Conservation (phyloP, 2,888 invertebrate genomes). For the Entomobrya multifasciata region DNA sequence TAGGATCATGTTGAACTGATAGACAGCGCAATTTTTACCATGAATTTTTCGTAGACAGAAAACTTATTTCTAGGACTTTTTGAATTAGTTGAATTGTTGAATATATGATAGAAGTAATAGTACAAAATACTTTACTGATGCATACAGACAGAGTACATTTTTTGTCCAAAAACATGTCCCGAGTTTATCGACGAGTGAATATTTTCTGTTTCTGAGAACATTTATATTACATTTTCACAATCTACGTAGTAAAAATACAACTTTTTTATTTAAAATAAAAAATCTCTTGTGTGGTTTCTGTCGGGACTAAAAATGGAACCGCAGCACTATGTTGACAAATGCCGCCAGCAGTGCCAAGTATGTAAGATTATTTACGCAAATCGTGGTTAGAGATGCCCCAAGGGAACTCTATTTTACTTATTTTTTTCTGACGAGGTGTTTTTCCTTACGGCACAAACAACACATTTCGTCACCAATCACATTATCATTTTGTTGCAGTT, state of each 20-base stretch:
- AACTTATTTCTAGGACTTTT: neutral
- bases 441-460: slow-evolving; percentile 5
- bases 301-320: neutral
- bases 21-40: slow-evolving; percentile 21
- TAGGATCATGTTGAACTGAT: neutral
- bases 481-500: neutral
- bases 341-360: too few species aligned
- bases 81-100: neutral
- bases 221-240: neutral
- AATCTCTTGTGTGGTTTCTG: neutral
- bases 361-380: too few species aligned
- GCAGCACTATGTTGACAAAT: too few species aligned
- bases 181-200: slow-evolving; percentile 11
- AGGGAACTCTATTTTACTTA: slow-evolving; percentile 18
- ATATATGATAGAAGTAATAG: neutral
- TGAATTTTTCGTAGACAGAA: neutral
- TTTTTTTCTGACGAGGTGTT: neutral
- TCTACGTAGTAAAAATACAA: too few species aligned
- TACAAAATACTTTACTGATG: neutral
- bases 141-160: neutral
- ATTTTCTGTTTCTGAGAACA: neutral
- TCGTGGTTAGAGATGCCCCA: neutral
- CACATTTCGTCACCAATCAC: slow-evolving; percentile 31
- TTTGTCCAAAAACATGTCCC: neutral
- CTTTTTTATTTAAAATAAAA: neutral